Percentiles rank a stretch among this genome's conserved stretches.
These are phyloP conservation scores for Cryptoprocta ferox DNA, from an alignment of 2,797 vertebrate species.

Conservation along the genomic window DNA sequence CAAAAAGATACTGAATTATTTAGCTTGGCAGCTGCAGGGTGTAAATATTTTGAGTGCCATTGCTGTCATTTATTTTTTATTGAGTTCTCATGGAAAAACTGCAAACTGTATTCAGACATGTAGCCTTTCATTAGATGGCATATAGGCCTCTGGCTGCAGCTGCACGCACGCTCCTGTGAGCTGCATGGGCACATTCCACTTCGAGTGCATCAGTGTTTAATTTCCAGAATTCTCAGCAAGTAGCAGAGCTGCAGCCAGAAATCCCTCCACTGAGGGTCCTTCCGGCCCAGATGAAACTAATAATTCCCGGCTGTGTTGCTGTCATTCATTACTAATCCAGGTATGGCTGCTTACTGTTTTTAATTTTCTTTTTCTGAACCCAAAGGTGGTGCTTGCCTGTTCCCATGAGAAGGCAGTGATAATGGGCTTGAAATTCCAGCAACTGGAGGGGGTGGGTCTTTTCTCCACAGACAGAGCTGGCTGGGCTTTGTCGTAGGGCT, in stretches of 20 bases:
- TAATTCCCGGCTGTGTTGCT: conserved; percentile 73
- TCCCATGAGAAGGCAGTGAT: conserved; percentile 62
- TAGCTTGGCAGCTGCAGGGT: conserved; percentile 53
- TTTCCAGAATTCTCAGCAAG: conserved; percentile 81
- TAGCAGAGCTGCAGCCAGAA: conserved; percentile 72
- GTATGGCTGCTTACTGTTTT: conserved; percentile 70
- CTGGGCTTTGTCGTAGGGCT: conserved; percentile 53
- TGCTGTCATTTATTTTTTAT: conserved; percentile 61
- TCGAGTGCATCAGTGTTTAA: conserved; percentile 75
- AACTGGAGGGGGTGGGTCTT: background rate
- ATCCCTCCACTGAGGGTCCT: conserved; percentile 79
- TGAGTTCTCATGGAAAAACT: conserved; percentile 49
- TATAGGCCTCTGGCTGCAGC: conserved; percentile 43
- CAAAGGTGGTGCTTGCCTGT: conserved; percentile 54
- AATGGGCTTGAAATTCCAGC: conserved; percentile 21
- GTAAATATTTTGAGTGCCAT: conserved; percentile 40
- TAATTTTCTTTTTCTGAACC: conserved; percentile 71
- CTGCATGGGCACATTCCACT: conserved; percentile 67
- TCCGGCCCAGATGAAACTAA: conserved; percentile 80
- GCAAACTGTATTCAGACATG: conserved; percentile 47
- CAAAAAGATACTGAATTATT: conserved; percentile 70
- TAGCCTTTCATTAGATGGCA: conserved; percentile 11
- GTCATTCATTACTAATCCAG: conserved; percentile 71
- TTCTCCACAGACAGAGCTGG: background rate
- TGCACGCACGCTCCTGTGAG: conserved; percentile 60